A percentile compares a stretch with the other conserved stretches of the same genome.
These are phyloP conservation scores for Saguinus midas DNA, from an alignment of 2,113 vertebrate genomes.

Conservation along the genomic window DNA sequence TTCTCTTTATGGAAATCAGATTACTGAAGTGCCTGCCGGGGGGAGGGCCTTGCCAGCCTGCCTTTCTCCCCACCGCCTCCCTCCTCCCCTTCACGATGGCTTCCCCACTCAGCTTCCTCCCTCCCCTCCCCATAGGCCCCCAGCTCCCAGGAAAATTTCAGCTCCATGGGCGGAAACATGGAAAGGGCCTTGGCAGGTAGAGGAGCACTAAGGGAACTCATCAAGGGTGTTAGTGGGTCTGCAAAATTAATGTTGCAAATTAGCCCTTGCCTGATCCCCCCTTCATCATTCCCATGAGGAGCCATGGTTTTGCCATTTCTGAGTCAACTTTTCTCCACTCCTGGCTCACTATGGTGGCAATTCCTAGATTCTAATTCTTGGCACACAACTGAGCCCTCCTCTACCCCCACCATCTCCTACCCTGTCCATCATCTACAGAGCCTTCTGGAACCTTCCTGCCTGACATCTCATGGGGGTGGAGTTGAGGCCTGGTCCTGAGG, in stretches of 20 bases:
- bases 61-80: constrained; percentile 35
- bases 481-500: background rate
- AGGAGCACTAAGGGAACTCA: background rate
- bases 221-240: background rate
- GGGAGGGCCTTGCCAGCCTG: constrained; percentile 53
- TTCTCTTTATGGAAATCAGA: constrained; percentile 79
- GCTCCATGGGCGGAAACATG: background rate
- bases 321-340: background rate
- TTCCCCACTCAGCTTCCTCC: background rate
- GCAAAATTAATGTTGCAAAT: background rate
- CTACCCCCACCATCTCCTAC: background rate
- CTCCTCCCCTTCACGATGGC: constrained; percentile 12
- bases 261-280: background rate
- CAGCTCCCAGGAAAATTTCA: constrained; percentile 32
- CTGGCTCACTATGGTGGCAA: background rate
- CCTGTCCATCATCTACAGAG: background rate
- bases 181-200: background rate
- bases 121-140: background rate
- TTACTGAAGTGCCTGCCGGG: constrained; percentile 72
- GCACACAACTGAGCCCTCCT: background rate
- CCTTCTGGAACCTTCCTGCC: background rate
- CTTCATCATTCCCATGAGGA: background rate
- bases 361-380: constrained; percentile 4
- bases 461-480: background rate
- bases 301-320: background rate